Base-by-base conservation (phyloP, 23 tunicate species). In the Halocynthia aurantium region DNA sequence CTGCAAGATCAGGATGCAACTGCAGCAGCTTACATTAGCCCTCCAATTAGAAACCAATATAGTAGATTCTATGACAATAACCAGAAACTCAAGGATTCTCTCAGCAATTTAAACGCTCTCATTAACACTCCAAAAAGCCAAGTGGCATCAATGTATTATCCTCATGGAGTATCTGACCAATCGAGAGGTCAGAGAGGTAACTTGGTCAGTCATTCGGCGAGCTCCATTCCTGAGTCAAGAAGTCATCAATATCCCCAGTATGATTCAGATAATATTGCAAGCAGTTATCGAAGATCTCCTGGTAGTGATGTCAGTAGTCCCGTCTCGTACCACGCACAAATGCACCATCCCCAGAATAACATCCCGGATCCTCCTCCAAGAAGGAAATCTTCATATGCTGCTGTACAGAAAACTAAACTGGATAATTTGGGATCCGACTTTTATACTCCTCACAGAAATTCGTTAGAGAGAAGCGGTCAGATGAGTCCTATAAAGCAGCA, bases 51-150 rank as follows among this genome's bases (percentile, higher is more conserved):
- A 15, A 22, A 15, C 5, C 6, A 74, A 13, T 74, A 54, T 54
- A 74, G 56, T 31, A 64, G 56, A 52, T 74, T 74, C 56, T 74
- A 54, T 49, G 31, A 53, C 5, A 64, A 74, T 18, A 74, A 74
- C 21, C 78, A 74, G 22, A 74, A 74, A 18, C 31, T 74, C 50
- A 55, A 56, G 64, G 57, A 74, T 52, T 52, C 78, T 8, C 22
- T 74, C 21, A 56, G 21, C 31, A 53, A 44, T 55, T 49, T 74
- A 44, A 54, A 54, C 4, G 64, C 78, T 15, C n/a, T 20, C 0
- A 54, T 10, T 11, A 64, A 54, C 57, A n/a, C 64, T 7, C 18
- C n/a, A 20, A 11, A 0, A 55, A 21, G 60, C 60, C 31, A 11
- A 10, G 19, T 8, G 10, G 19, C 70, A 65, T 58, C 63, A n/a